These are phyloP conservation scores for Whitmania pigra DNA, from an alignment of 1,140 invertebrate genomes.

Conservation along the genomic window DNA sequence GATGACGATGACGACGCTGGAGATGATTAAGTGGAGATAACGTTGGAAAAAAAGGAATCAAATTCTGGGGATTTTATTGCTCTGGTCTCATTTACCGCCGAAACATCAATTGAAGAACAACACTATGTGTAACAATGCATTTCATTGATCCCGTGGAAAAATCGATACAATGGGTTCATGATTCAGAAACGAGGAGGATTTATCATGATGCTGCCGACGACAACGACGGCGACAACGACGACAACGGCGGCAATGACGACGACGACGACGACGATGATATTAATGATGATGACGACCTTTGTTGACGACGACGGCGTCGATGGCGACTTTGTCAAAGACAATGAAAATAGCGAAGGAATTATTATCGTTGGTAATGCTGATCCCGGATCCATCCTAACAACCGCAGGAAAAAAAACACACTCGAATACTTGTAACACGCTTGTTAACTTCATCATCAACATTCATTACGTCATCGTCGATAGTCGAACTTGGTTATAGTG, in stretches of 20 bases:
- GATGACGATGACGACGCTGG: conserved; percentile 2
- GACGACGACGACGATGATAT: conserved; percentile 10
- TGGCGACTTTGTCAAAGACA: not conserved
- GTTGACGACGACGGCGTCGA: not conserved
- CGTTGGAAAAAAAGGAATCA: not conserved
- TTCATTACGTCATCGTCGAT: too few relatives aligned
- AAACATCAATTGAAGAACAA: too few relatives aligned
- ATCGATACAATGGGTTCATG: too few relatives aligned
- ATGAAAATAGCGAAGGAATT: not conserved
- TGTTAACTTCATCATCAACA: too few relatives aligned
- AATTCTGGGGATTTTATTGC: not conserved
- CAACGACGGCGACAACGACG: not conserved
- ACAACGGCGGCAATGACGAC: conserved; percentile 6
- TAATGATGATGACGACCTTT: not conserved
- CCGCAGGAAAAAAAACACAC: not conserved
- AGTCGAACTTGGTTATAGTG: too few relatives aligned
- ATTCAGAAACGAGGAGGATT: too few relatives aligned
- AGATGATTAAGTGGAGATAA: not conserved
- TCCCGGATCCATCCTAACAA: not conserved
- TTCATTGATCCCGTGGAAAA: too few relatives aligned
- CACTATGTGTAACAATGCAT: too few relatives aligned
- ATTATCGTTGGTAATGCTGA: not conserved
- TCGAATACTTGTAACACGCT: too few relatives aligned
- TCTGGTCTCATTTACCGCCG: too few relatives aligned
- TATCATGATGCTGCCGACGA: not conserved